Percentiles rank a stretch among this genome's conserved stretches.
These are phyloP conservation scores for Liodrosophila aerea DNA, from an alignment of 2,888 invertebrate genomes.

Conservation along the genomic window DNA sequence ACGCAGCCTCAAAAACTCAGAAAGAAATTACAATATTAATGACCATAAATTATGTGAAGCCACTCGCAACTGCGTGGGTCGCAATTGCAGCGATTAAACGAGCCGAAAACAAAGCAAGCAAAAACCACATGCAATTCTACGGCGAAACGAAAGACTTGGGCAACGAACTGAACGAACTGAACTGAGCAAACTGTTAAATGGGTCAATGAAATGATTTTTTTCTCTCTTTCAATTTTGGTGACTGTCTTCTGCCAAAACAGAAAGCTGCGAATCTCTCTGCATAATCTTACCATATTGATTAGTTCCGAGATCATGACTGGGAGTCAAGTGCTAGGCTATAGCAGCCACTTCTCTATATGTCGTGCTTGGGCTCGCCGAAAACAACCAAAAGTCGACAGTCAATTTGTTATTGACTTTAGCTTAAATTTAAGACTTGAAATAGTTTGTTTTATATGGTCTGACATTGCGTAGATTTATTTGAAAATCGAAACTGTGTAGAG, in stretches of 20 bases:
- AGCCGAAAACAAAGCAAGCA: constrained; percentile 31
- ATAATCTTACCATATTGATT: constrained; percentile 10
- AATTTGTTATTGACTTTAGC: constrained; percentile 5
- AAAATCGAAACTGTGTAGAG: neutral
- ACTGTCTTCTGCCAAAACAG: neutral
- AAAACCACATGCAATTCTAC: constrained; percentile 33
- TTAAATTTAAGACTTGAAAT: neutral
- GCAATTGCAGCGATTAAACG: constrained; percentile 65
- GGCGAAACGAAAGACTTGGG: constrained; percentile 42
- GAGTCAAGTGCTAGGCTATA: constrained; percentile 4
- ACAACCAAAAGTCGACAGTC: too few species aligned
- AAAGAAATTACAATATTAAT: constrained; percentile 75
- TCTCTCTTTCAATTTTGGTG: neutral
- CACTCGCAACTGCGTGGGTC: constrained; percentile 57
- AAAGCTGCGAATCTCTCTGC: constrained; percentile 4
- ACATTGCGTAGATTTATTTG: neutral
- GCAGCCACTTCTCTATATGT: constrained; percentile 7
- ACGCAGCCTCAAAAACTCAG: constrained; percentile 25
- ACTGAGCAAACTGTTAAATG: constrained; percentile 19
- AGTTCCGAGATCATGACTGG: constrained; percentile 2
- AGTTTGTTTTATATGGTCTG: neutral
- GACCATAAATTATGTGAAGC: constrained; percentile 65
- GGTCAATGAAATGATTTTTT: constrained; percentile 6
- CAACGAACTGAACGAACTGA: constrained; percentile 31
- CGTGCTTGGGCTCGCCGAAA: constrained; percentile 2